Evolutionary conservation across 1,140 invertebrate species (phyloP).

Genomic region (Chironomus tepperi): DNA sequence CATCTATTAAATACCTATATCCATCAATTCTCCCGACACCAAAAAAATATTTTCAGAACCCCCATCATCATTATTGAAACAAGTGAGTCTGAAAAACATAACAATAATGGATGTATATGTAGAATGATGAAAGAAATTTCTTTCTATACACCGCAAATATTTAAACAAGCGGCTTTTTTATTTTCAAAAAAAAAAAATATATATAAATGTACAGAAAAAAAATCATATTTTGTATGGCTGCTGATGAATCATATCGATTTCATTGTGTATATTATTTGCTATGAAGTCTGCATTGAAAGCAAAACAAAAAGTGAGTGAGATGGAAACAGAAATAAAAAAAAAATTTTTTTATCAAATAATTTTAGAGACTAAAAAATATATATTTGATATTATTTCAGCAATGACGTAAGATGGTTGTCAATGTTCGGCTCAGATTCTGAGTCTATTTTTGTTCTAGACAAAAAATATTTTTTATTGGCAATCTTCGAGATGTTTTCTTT

Average conservation of each 20-base stretch:
- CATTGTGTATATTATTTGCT: background rate
- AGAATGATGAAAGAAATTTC: too few species aligned
- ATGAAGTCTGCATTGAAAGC: background rate
- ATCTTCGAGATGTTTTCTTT: background rate
- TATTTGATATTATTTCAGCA: too few species aligned
- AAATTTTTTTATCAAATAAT: background rate
- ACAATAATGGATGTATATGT: too few species aligned
- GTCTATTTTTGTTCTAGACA: too few species aligned
- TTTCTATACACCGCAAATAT: background rate
- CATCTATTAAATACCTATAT: too few species aligned
- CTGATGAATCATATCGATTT: background rate
- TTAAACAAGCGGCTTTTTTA: background rate
- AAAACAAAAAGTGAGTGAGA: too few species aligned
- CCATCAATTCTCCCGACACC: too few species aligned
- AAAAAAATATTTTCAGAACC: too few species aligned
- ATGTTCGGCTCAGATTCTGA: too few species aligned
- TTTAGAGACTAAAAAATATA: background rate
- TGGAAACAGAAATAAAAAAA: background rate
- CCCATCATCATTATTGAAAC: background rate
- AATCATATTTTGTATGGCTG: background rate
- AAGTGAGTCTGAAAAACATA: background rate
- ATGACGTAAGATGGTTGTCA: too few species aligned
- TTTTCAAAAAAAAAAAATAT: too few species aligned
- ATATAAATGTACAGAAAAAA: too few species aligned
- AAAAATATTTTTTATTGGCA: background rate